Conservation (phyloP, 2,113 vertebrate genomes). For the Psammodynastes pulverulentus region DNA sequence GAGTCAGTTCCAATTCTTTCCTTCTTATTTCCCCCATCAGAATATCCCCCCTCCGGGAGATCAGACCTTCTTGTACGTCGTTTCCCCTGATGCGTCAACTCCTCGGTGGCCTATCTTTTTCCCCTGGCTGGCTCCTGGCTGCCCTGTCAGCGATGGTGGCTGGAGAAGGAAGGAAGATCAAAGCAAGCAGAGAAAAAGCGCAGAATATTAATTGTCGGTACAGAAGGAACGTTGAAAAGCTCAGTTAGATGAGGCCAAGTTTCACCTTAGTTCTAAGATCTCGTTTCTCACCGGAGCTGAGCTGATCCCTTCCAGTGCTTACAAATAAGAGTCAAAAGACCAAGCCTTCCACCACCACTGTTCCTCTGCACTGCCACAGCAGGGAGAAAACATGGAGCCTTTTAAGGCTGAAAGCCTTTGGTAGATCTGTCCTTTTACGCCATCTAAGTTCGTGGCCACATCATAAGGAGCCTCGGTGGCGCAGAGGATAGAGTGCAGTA, state of each 20-base stretch:
- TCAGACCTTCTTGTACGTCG: slow-evolving; percentile 94
- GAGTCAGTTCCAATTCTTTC: not conserved
- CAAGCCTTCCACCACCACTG: not conserved
- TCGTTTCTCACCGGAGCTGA: not conserved
- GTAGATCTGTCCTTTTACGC: not conserved
- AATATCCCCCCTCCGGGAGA: not conserved
- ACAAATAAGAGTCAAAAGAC: not conserved
- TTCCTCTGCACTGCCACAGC: not conserved
- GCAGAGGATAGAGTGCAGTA: too few relatives aligned
- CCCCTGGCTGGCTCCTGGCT: slow-evolving; percentile 77
- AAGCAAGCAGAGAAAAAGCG: not conserved
- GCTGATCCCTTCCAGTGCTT: not conserved
- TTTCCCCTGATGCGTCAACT: slow-evolving; percentile 95
- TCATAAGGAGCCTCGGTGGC: too few relatives aligned
- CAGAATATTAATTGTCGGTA: not conserved
- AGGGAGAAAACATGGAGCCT: not conserved
- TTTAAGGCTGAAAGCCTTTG: not conserved
- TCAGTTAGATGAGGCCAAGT: not conserved
- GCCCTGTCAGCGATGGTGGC: slow-evolving; percentile 77
- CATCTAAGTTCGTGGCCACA: not conserved
- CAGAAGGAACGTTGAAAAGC: not conserved
- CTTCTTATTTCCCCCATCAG: not conserved
- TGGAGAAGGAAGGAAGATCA: slow-evolving; percentile 44
- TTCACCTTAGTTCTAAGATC: not conserved
- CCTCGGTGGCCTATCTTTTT: slow-evolving; percentile 93